Percentiles rank a stretch among this genome's conserved stretches.
phyloP scores from a whole-genome alignment of 2,113 vertebrate genomes.

The Neofelis nebulosa region DNA sequence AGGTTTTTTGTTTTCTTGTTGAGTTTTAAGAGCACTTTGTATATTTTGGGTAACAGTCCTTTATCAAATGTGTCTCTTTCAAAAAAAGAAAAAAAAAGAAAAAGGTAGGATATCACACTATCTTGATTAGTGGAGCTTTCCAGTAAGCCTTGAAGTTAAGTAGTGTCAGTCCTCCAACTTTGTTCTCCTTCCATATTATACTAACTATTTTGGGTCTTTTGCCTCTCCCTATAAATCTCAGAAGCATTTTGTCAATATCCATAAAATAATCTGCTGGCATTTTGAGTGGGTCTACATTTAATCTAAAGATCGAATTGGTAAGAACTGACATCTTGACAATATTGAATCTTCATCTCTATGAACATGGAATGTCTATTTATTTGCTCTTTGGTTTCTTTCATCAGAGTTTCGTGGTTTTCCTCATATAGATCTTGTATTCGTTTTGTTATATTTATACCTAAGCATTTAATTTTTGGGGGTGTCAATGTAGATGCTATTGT shows the following conservation, averaged over 20 bases:
- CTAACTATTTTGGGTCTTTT: not conserved
- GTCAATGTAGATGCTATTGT: not conserved
- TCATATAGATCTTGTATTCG: not conserved
- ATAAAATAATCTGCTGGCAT: not conserved
- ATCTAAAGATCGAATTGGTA: not conserved
- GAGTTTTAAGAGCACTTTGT: not conserved
- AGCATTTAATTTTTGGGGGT: not conserved
- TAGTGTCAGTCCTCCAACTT: not conserved
- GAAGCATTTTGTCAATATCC: not conserved
- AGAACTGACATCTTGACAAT: not conserved
- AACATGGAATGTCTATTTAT: not conserved
- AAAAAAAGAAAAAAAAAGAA: no score
- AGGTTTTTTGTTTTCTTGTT: not conserved
- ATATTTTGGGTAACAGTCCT: not conserved
- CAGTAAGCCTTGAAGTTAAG: not conserved
- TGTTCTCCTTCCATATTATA: not conserved
- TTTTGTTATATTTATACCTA: not conserved
- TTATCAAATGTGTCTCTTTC: not conserved
- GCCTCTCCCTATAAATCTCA: not conserved
- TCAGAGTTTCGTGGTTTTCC: not conserved
- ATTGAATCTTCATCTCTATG: not conserved
- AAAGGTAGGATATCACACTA: no score
- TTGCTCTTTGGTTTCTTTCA: not conserved
- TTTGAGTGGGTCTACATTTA: not conserved
- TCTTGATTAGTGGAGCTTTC: not conserved